Conservation (phyloP, 2,113 vertebrate species). For the Rhagologus leucostigma region DNA sequence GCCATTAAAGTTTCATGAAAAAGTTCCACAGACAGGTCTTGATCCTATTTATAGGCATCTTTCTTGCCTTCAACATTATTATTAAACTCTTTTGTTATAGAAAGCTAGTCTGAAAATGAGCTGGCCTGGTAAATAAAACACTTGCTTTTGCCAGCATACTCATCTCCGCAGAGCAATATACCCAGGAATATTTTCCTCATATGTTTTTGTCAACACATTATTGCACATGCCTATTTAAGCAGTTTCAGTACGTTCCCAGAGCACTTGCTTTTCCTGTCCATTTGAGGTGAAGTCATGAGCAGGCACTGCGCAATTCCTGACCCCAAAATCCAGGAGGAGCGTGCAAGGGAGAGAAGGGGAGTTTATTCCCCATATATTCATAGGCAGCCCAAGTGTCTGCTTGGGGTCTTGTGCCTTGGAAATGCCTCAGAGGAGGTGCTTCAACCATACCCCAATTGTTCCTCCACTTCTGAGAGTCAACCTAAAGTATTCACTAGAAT, state of each 20-base stretch:
- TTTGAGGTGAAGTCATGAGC: not conserved
- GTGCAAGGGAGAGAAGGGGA: not conserved
- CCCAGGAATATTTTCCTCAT: constrained; percentile 9
- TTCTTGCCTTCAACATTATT: constrained; percentile 32
- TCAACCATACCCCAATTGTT: not conserved
- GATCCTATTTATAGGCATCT: constrained; percentile 38
- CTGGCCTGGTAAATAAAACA: constrained; percentile 48
- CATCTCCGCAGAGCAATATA: constrained; percentile 20
- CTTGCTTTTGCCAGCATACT: not conserved
- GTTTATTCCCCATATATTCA: not conserved
- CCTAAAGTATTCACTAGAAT: not conserved
- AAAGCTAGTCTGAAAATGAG: constrained; percentile 39
- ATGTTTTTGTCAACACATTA: constrained; percentile 1
- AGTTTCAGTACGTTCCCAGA: not conserved
- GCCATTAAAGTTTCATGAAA: constrained; percentile 38
- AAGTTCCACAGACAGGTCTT: constrained; percentile 10
- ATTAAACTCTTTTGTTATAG: constrained; percentile 57
- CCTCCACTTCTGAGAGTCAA: not conserved
- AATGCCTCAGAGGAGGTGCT: not conserved
- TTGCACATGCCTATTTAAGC: constrained; percentile 1
- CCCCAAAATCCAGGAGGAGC: not conserved
- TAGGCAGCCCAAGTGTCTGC: not conserved
- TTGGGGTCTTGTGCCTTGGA: not conserved
- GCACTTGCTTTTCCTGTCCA: not conserved
- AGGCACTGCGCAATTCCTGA: not conserved